A percentile compares a stretch with the other conserved stretches of the same genome.
Evolutionary conservation across 2,888 invertebrate species (phyloP).

Genomic region (Eupithecia subumbrata): DNA sequence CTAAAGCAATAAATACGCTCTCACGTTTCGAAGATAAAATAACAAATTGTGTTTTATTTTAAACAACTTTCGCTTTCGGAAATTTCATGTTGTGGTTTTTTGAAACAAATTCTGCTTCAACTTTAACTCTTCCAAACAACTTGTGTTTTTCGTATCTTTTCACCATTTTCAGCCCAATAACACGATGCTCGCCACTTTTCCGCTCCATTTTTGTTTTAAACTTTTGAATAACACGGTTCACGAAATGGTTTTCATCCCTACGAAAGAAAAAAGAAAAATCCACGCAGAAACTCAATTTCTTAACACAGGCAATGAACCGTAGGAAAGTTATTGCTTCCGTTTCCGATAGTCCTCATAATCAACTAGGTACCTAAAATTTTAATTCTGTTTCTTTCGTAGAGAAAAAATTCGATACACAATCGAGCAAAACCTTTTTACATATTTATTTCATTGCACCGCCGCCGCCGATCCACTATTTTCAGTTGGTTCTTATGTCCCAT

Average conservation of each 20-base stretch:
- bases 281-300: neutral
- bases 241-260: neutral
- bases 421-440: neutral
- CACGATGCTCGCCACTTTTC: neutral
- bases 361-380: neutral
- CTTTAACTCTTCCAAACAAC: slow-evolving; percentile 9
- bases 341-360: neutral
- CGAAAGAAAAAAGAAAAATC: neutral
- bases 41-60: slow-evolving; percentile 21
- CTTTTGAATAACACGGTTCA: neutral
- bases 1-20: slow-evolving; percentile 42
- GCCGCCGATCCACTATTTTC: neutral
- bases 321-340: neutral
- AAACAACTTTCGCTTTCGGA: slow-evolving; percentile 1
- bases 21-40: slow-evolving; percentile 30
- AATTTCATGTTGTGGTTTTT: slow-evolving; percentile 1
- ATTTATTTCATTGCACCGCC: neutral
- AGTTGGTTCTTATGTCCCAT: neutral
- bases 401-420: neutral
- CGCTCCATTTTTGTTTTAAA: neutral
- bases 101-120: neutral
- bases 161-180: neutral
- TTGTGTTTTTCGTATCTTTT: slow-evolving; percentile 11
- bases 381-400: neutral
- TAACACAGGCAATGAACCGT: neutral